phyloP scores from a whole-genome alignment of 2,888 invertebrate species.

The Dromius quadrimaculatus region DNA sequence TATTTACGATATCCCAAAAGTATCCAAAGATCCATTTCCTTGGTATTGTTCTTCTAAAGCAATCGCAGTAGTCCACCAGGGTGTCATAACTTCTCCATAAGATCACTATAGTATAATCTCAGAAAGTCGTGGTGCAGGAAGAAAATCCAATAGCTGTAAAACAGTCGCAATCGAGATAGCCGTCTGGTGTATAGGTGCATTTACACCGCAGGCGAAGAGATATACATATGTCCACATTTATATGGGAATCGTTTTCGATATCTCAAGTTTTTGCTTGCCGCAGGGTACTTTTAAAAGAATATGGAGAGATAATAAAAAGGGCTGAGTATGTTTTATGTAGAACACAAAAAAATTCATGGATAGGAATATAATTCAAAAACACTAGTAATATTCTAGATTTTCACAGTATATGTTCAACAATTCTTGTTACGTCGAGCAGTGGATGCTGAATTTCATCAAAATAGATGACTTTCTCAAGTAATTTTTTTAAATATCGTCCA shows the following conservation, averaged over 20 bases:
- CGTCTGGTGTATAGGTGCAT: slow-evolving; percentile 5
- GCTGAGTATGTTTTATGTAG: too few relatives aligned
- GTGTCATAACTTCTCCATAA: slow-evolving; percentile 3
- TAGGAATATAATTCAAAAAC: too few relatives aligned
- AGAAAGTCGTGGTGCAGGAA: slow-evolving; percentile 1
- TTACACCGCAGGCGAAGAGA: background rate
- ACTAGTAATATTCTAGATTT: too few relatives aligned
- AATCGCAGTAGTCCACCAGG: slow-evolving; percentile 7
- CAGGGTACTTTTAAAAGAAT: too few relatives aligned
- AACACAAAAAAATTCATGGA: too few relatives aligned
- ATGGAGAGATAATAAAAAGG: too few relatives aligned
- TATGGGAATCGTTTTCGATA: slow-evolving; percentile 23
- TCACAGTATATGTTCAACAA: too few relatives aligned
- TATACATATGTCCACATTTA: slow-evolving; percentile 5
- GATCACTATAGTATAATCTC: background rate
- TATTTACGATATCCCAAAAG: background rate
- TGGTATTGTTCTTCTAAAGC: slow-evolving; percentile 10
- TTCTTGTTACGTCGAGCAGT: too few relatives aligned
- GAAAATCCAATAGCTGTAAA: slow-evolving; percentile 13
- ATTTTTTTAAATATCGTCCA: too few relatives aligned
- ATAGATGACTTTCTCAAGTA: too few relatives aligned
- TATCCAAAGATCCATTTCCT: background rate
- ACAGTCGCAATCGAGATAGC: background rate
- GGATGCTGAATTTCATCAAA: too few relatives aligned
- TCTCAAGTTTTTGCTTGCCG: slow-evolving; percentile 1